Evolutionary conservation across 2,888 invertebrate species (phyloP).

Genomic region (Proisotoma minuta): DNA sequence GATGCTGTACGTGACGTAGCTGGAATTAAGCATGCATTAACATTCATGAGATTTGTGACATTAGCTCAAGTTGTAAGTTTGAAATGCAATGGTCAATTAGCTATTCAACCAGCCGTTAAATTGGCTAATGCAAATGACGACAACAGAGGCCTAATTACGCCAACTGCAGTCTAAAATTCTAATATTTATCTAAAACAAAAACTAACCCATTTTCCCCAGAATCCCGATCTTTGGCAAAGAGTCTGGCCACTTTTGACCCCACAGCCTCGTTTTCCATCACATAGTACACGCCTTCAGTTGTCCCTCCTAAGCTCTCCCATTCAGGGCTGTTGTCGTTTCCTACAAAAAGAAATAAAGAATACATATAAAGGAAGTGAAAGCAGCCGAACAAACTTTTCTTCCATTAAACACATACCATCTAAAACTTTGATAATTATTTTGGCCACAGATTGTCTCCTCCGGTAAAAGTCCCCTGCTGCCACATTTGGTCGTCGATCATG

Average conservation of each 20-base stretch:
- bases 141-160: no score
- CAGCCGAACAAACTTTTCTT: not conserved
- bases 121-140: no score
- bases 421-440: constrained; percentile 82
- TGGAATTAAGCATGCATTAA: constrained; percentile 54
- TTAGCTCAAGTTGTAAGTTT: not conserved
- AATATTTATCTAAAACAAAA: no score
- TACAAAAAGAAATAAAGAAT: constrained; percentile 1
- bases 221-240: constrained; percentile 69
- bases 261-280: constrained; percentile 83
- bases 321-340: constrained; percentile 54
- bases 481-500: constrained; percentile 76
- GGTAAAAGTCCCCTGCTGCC: constrained; percentile 54
- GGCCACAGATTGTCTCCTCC: constrained; percentile 79
- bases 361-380: not conserved
- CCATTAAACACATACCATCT: constrained; percentile 61
- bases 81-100: not conserved
- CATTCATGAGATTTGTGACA: no score
- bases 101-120: not conserved
- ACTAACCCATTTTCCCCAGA: constrained; percentile 68
- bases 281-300: constrained; percentile 54
- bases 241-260: constrained; percentile 76
- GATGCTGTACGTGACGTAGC: constrained; percentile 89
- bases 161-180: no score
- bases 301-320: constrained; percentile 50